Conservation (phyloP, 2,797 vertebrate genomes). For the Gadopsis marmoratus region DNA sequence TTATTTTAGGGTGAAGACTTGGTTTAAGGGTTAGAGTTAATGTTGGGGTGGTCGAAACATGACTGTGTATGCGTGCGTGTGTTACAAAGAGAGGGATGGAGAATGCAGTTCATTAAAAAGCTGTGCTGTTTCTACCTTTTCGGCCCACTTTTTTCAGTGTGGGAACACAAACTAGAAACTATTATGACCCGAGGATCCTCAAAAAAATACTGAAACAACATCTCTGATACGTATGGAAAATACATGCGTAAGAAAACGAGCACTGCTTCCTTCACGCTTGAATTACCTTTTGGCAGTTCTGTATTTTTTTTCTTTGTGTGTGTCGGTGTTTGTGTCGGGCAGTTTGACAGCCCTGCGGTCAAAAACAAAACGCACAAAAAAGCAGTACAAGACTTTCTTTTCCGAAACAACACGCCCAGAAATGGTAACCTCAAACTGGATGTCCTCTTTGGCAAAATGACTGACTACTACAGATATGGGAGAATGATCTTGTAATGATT, state of each 20-base stretch:
- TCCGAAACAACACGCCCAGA: background rate
- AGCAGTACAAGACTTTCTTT: background rate
- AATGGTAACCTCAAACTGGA: background rate
- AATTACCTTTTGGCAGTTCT: slow-evolving; percentile 13
- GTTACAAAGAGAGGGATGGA: background rate
- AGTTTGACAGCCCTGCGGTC: background rate
- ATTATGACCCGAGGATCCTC: background rate
- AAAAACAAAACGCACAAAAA: background rate
- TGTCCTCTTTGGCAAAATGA: background rate
- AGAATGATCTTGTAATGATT: background rate
- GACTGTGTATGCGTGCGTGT: too few relatives aligned
- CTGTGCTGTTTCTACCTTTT: background rate
- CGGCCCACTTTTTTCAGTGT: background rate
- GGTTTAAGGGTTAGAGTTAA: background rate
- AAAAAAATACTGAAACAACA: background rate
- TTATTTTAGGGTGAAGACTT: background rate
- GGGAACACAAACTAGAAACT: too few relatives aligned
- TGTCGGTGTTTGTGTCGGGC: background rate
- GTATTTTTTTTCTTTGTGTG: slow-evolving; percentile 1
- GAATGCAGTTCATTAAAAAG: background rate
- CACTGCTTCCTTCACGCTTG: slow-evolving; percentile 3
- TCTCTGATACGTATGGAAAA: slow-evolving; percentile 22
- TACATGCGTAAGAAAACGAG: slow-evolving; percentile 15
- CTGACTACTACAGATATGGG: background rate
- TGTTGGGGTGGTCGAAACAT: too few relatives aligned